Base-by-base conservation (phyloP, 2,113 vertebrate species). In the Melanerpes formicivorus region DNA sequence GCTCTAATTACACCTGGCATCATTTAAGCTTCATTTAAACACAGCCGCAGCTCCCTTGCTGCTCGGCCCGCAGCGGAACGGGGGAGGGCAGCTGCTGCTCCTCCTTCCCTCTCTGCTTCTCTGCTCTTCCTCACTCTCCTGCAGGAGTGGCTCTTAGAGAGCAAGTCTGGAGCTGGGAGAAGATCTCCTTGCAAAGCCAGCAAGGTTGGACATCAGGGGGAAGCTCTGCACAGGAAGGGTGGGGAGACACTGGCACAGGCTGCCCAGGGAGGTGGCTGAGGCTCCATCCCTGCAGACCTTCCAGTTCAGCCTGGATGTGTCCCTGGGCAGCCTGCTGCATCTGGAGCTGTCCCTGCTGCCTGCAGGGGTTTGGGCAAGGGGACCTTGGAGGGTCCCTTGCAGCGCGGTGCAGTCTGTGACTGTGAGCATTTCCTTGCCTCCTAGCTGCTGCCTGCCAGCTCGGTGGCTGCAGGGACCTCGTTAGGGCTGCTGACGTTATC, bases 11-110 rank as follows among this genome's bases (percentile, higher is more conserved):
- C 93, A 62, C 80, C 48, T 74, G 22, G 22, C 69, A 83, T 90
- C 63, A 75, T 85, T 95, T 94, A 93, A 19, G 22, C 69, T 86
- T 90, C 63, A 72, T 85, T 95, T 94, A 94, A 95, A 83, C 52
- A 95, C 62, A 86, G 55, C 64, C 56, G 83, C 40, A 84, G 34
- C 50, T 91, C 91, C 87, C 95, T 80, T 84, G 95, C 71, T 76
- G 11, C 34, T 93, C 67, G 66, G 54, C 58, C 58, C 7, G 6
- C 30, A 65, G 58, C 30, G 14, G 54, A 81, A 52, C 14, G 0
- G 1, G 32, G 54, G 8, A 66, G 42, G 56, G 25, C 0, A 9
- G 72, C 70, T 78, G 54, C 67, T 77, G 60, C 37, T 90, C 21
- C 37, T 88, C 76, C 22, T 16, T 52, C 30, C 40, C 65, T 56